Conservation (phyloP, 2,888 invertebrate genomes). For the Helleia helle region DNA sequence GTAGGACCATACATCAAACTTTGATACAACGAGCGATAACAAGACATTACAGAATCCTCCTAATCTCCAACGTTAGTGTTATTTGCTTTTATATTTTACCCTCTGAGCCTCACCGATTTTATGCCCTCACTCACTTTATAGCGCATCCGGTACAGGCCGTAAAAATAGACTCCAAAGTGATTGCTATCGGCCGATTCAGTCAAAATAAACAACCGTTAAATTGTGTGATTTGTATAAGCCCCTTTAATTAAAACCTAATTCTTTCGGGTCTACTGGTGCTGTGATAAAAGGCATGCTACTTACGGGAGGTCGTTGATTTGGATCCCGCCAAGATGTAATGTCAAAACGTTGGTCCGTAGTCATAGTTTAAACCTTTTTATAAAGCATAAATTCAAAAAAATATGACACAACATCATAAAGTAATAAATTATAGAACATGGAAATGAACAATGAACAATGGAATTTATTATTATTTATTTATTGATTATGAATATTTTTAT, state of each 20-base stretch:
- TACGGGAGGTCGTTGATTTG: too few species aligned
- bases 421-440: too few species aligned
- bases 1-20: neutral
- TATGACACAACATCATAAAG: too few species aligned
- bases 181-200: constrained; percentile 55
- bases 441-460: too few species aligned
- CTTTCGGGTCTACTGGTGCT: neutral
- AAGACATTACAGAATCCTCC: constrained; percentile 25
- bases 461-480: too few species aligned
- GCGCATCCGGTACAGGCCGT: constrained; percentile 60
- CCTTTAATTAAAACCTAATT: too few species aligned
- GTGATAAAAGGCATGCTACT: too few species aligned
- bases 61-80: constrained; percentile 60
- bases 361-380: too few species aligned
- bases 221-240: constrained; percentile 43
- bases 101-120: constrained; percentile 61
- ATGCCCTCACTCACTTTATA: constrained; percentile 62
- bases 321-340: too few species aligned
- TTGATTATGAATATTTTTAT: too few species aligned
- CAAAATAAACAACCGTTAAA: constrained; percentile 60
- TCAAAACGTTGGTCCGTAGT: too few species aligned
- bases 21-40: neutral
- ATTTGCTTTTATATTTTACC: constrained; percentile 65
- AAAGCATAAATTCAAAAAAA: too few species aligned
- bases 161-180: constrained; percentile 63